Conservation (phyloP, 1,140 invertebrate genomes). For the Paramacrobiotus metropolitanus region DNA sequence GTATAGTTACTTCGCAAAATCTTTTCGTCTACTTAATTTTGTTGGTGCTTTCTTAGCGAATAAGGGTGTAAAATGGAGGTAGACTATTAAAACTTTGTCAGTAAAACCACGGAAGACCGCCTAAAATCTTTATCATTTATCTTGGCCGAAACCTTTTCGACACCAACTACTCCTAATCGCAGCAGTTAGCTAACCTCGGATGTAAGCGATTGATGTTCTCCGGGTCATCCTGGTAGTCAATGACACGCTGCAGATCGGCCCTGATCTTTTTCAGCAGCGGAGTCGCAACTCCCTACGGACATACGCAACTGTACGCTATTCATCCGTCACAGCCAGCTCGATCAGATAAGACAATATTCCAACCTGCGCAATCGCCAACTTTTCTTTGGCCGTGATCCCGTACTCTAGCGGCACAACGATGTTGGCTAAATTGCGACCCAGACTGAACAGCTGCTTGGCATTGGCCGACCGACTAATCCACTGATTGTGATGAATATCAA, state of each 20-base stretch:
- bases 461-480: constrained; percentile 12
- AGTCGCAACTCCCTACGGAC: constrained; percentile 64
- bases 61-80: not conserved
- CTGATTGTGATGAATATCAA: constrained; percentile 50
- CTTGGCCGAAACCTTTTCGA: too few relatives aligned
- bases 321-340: not conserved
- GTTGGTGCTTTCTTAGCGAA: too few relatives aligned
- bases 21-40: too few relatives aligned
- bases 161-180: too few relatives aligned
- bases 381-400: constrained; percentile 80
- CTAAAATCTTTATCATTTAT: too few relatives aligned
- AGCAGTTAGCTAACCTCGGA: constrained; percentile 60
- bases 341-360: not conserved
- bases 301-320: not conserved
- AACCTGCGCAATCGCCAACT: constrained; percentile 71
- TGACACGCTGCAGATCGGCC: constrained; percentile 77
- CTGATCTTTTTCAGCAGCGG: constrained; percentile 86
- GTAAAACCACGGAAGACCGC: not conserved
- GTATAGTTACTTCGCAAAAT: too few relatives aligned
- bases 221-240: constrained; percentile 33
- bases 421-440: not conserved
- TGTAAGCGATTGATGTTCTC: constrained; percentile 85
- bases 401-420: constrained; percentile 41
- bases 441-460: not conserved
- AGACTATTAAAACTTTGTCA: not conserved